Evolutionary conservation across 2,113 vertebrate species (phyloP).

Genomic region (Pandion haliaetus): DNA sequence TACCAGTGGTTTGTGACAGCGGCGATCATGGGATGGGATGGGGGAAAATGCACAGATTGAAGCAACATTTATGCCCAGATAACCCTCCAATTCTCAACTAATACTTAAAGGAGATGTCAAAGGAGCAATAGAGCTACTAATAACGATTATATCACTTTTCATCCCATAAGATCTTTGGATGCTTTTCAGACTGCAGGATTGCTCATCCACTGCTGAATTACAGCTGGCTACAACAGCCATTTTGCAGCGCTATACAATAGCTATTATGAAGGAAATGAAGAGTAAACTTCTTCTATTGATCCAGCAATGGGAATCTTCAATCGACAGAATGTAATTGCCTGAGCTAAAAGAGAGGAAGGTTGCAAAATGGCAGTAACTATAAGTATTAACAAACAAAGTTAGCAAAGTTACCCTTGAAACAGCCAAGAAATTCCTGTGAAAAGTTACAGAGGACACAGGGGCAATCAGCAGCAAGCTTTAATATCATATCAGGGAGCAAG

Average conservation of each 20-base stretch:
- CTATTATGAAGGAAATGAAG: constrained; percentile 40
- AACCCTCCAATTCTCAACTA: constrained; percentile 2
- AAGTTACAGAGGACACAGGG: not conserved
- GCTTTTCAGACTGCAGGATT: constrained; percentile 16
- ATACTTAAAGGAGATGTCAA: constrained; percentile 19
- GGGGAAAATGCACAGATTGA: not conserved
- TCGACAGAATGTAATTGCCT: not conserved
- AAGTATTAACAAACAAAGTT: not conserved
- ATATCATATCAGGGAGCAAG: not conserved
- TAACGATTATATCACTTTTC: constrained; percentile 8
- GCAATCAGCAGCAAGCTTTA: not conserved
- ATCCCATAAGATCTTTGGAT: not conserved
- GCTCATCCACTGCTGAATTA: not conserved
- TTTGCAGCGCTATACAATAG: not conserved
- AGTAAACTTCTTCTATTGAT: constrained; percentile 55
- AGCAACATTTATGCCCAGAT: not conserved
- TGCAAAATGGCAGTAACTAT: not conserved
- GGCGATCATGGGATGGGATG: not conserved
- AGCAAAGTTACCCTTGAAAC: not conserved
- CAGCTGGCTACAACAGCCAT: not conserved
- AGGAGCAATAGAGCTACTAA: constrained; percentile 26
- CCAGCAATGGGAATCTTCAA: not conserved
- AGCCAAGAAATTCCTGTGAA: not conserved
- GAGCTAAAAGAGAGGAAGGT: not conserved
- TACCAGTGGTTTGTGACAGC: not conserved